These are phyloP conservation scores for Chrysolina oricalcia DNA, from an alignment of 2,888 invertebrate genomes.

Conservation along the genomic window DNA sequence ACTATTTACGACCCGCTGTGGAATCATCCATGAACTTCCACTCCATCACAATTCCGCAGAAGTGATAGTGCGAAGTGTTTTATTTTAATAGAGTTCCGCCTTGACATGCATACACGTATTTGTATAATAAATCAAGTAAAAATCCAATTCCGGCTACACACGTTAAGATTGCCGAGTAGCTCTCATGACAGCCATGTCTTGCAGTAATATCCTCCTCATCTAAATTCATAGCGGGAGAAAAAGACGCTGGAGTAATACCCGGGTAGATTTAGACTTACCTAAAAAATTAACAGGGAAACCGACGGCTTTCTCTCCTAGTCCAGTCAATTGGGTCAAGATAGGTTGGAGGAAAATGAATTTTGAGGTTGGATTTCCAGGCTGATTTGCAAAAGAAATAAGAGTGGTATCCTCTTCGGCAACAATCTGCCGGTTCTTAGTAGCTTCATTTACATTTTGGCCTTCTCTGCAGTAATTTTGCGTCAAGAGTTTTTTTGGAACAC, in stretches of 20 bases:
- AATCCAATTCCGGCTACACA: slow-evolving; percentile 58
- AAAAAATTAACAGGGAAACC: slow-evolving; percentile 41
- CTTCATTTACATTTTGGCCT: no score
- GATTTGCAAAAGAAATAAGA: no score
- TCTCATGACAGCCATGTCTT: slow-evolving; percentile 56
- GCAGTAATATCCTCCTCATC: slow-evolving; percentile 57
- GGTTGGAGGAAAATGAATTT: no score
- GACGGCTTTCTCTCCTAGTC: slow-evolving; percentile 17
- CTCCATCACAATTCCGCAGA: slow-evolving; percentile 37
- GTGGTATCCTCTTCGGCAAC: no score
- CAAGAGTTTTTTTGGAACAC: no score
- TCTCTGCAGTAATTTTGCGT: no score
- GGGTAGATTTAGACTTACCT: slow-evolving; percentile 42
- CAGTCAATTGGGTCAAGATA: neutral
- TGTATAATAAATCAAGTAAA: slow-evolving; percentile 59
- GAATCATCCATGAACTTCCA: slow-evolving; percentile 23
- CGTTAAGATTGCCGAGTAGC: slow-evolving; percentile 54
- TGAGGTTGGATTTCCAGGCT: no score
- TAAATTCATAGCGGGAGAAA: slow-evolving; percentile 55
- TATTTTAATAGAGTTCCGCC: slow-evolving; percentile 48
- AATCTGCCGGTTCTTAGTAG: no score
- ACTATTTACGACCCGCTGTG: neutral
- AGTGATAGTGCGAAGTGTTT: slow-evolving; percentile 51
- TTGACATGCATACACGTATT: slow-evolving; percentile 58
- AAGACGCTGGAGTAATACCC: slow-evolving; percentile 46